Evolutionary conservation across 2,888 invertebrate genomes (phyloP).

Genomic region (Ennomos quercinarius): DNA sequence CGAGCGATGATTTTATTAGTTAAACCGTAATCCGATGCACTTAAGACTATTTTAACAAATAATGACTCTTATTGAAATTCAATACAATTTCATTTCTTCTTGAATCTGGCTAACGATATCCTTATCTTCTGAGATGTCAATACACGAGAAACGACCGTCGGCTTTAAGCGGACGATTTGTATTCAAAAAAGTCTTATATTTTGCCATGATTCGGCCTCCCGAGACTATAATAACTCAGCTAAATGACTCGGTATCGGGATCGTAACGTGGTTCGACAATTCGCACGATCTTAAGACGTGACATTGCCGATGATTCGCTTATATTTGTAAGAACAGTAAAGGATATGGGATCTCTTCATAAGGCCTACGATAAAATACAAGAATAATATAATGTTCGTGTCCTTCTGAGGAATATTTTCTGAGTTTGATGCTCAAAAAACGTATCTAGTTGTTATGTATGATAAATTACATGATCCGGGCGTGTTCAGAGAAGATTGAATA

Average conservation of each 20-base stretch:
- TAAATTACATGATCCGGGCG: too few relatives aligned
- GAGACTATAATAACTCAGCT: constrained; percentile 56
- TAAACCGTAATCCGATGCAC: too few relatives aligned
- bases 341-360: not conserved
- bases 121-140: constrained; percentile 35
- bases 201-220: constrained; percentile 50
- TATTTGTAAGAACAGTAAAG: constrained; percentile 10
- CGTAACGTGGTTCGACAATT: constrained; percentile 35
- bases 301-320: constrained; percentile 14
- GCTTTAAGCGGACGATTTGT: constrained; percentile 60
- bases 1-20: too few relatives aligned
- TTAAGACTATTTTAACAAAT: too few relatives aligned
- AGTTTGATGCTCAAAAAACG: too few relatives aligned
- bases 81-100: constrained; percentile 1
- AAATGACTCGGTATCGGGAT: constrained; percentile 49
- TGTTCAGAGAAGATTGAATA: too few relatives aligned
- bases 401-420: too few relatives aligned
- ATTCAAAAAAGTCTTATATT: constrained; percentile 63
- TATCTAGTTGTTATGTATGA: too few relatives aligned
- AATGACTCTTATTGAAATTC: not conserved
- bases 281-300: constrained; percentile 31
- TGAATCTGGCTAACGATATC: constrained; percentile 7
- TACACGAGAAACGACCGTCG: constrained; percentile 40
- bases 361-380: too few relatives aligned
- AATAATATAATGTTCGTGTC: too few relatives aligned